Evolutionary conservation across 2,888 invertebrate genomes (phyloP), one percentile per base, ranked within the genome.

Genomic region (Epistrophella euchroma): DNA sequence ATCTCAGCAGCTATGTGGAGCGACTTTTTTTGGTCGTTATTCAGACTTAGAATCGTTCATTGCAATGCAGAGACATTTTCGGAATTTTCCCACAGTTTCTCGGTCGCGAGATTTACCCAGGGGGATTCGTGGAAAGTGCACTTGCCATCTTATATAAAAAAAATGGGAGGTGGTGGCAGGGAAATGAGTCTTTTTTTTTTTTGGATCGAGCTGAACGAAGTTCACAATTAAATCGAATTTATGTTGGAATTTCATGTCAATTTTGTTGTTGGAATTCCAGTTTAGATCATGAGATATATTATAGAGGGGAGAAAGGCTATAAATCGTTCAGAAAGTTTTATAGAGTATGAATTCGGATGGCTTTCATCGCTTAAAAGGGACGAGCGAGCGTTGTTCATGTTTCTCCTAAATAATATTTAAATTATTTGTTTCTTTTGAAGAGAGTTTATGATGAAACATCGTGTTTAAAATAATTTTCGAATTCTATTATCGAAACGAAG

Each of bases 1-100:
- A 86, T 86, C 82, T 86, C 86, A 82, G 86, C 86, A 86, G 86
- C 82, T 86, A 86, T 82, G 74, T 74, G 82, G 56, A 86, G 86
- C 76, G 77, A 70, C 56, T 58, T 70, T 40, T 47, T 50, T 37
- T 25, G 19, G 40, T 64, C 28, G 10, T 28, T 17, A 40, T 62
- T 64, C 64, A 45, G 47, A 25, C 62, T 28, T 32, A 55, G 45
- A 64, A 52, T 72, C 28, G 5, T 47, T 25, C 47, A 47, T 40
- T 22, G 52, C 28, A 37, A 43, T 15, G 22, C 64, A 45, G 66
- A 47, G 85, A 85, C 76, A 72, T 78, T 78, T 82, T 77, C 70
- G 78, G 73, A 74, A 82, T 86, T 86, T 86, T 86, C 86, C 86
- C 86, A 86, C 86, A 86, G 86, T 86, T 76, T 73, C 10, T 66